Base-by-base conservation (phyloP, 2,797 vertebrate species). In the Gambusia yucatana region DNA sequence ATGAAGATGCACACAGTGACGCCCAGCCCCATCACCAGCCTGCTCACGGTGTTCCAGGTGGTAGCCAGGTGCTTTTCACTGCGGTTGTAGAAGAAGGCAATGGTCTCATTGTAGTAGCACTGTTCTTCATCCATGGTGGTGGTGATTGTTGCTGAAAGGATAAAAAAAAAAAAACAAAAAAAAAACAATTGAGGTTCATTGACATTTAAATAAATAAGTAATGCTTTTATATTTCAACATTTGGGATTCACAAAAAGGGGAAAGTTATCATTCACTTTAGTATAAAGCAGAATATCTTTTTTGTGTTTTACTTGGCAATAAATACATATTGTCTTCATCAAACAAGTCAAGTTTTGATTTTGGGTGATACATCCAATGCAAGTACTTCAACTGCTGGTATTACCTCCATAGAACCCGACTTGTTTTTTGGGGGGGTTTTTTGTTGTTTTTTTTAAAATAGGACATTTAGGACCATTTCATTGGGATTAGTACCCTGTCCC, bases 1-100 rank as follows among this genome's bases (percentile, higher is more conserved):
- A 99, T 99, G 93, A 99, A 99, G 95, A 99, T 97, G 84, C 98
- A 99, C 76, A 99, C 98, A 0, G 98, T 99, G 96, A 99, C 98
- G 82, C 98, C 98, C 75, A 99, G 96, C 80, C 98, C 98, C 98
- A 99, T 99, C 86, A 99, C 98, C 86, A 99, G 96, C 90, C 96
- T 96, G 97, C 98, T 99, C 92, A 99, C 97, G 1, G 97, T 94
- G 89, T 99, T 97, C 98, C 98, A 99, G 90, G 98, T 97, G 17
- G 95, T 97, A 78, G 97, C 97, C 46, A 99, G 96, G 86, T 95
- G 86, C 89, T 99, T 99, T 81, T 96, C 96, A 82, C 98, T 99
- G 89, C 95, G 95, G 93, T 99, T 99, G 94, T 99, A 99, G 95
- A 99, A 99, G 95, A 99, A 99, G 92, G 98, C 95, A 33, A 99